Evolutionary conservation across 2,797 vertebrate genomes (phyloP).

Genomic region (Pogonophryne albipinna): DNA sequence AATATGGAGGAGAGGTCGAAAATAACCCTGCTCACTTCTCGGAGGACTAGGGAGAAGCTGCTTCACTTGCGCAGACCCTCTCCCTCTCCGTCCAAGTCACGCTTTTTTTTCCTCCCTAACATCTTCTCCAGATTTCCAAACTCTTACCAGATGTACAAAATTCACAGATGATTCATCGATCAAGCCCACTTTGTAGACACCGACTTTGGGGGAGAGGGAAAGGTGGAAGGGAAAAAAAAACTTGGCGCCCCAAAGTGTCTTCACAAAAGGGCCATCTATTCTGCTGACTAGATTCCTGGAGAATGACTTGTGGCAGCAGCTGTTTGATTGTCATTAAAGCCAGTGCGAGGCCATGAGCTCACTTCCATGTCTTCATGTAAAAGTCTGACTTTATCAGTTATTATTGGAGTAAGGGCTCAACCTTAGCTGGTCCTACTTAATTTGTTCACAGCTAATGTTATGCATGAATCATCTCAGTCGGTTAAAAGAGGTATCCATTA

Average conservation of each 20-base stretch:
- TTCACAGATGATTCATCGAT: constrained; percentile 89
- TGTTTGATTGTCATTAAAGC: constrained; percentile 78
- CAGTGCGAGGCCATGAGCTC: constrained; percentile 64
- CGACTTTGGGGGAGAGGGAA: constrained; percentile 76
- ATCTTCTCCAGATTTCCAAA: constrained; percentile 88
- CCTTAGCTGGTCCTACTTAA: constrained; percentile 34
- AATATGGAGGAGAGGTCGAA: not conserved
- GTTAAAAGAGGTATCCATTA: constrained; percentile 9
- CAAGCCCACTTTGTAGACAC: constrained; percentile 88
- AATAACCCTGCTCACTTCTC: constrained; percentile 29
- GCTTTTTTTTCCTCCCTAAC: constrained; percentile 73
- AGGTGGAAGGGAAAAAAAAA: constrained; percentile 35
- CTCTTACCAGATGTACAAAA: constrained; percentile 92
- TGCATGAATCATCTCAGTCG: constrained; percentile 12
- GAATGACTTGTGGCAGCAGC: constrained; percentile 79
- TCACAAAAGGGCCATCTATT: constrained; percentile 79
- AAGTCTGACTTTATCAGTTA: constrained; percentile 64
- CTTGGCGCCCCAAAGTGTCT: constrained; percentile 73
- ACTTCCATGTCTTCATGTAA: constrained; percentile 67
- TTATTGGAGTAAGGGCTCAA: constrained; percentile 36
- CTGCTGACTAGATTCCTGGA: constrained; percentile 76
- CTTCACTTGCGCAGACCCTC: constrained; percentile 68
- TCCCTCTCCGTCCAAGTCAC: constrained; percentile 79
- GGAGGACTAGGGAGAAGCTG: constrained; percentile 62
- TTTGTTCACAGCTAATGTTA: constrained; percentile 42